phyloP scores from a whole-genome alignment of 2,113 vertebrate genomes.

The Aptenodytes patagonicus region DNA sequence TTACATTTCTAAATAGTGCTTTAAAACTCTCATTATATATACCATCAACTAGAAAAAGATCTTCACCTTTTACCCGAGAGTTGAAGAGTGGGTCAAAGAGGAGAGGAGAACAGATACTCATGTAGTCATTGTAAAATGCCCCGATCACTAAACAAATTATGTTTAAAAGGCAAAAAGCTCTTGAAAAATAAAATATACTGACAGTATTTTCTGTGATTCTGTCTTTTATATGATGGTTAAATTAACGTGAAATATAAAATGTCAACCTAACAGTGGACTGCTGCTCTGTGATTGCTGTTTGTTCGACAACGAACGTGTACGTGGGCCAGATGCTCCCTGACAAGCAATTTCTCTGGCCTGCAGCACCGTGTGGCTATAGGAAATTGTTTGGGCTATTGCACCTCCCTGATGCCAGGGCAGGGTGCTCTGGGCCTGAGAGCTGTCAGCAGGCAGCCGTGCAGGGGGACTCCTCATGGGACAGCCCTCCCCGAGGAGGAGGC shows the following conservation, averaged over 20 bases:
- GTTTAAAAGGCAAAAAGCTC: neutral
- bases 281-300: neutral
- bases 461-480: neutral
- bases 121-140: neutral
- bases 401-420: neutral
- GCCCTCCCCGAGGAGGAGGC: rapidly evolving
- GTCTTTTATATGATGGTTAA: neutral
- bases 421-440: neutral
- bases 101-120: neutral
- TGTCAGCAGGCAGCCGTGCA: neutral
- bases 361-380: neutral
- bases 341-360: neutral
- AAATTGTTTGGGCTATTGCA: neutral
- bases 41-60: neutral
- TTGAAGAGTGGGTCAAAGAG: neutral
- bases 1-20: neutral
- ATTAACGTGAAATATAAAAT: neutral
- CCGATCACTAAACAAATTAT: neutral
- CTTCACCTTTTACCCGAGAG: neutral
- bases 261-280: neutral
- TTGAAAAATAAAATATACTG: neutral
- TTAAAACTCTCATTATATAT: neutral
- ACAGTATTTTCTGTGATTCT: neutral
- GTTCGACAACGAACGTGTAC: rapidly evolving
- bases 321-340: neutral